Base-by-base conservation (phyloP, 2,888 invertebrate species). In the Meloe dianella region DNA sequence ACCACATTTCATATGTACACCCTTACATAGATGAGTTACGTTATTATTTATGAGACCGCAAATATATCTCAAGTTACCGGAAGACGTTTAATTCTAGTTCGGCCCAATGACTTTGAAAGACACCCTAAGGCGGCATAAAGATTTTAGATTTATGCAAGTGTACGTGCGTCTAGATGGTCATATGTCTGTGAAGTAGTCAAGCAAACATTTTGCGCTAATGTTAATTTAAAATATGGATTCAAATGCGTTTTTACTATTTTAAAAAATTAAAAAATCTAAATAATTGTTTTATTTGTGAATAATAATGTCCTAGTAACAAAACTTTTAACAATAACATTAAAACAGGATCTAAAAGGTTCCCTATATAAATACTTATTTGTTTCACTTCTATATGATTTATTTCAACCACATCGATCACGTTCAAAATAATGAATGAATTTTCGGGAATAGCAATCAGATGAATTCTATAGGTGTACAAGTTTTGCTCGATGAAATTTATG, bases 61-160 rank as follows among this genome's bases (percentile, higher is more conserved):
- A 75, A 75, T 77, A 76, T 74, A 76, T 78, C 74, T 76, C 73
- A 74, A 77, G 75, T 74, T 73, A 75, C 77, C 76, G 77, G 77
- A 77, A 75, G 72, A 73, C 76, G 73, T 75, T 78, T 79, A 79
- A 79, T 78, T 77, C 71, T 74, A 72, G 73, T 74, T 71, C 77
- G 70, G 75, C 70, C 73, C 74, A 75, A 72, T 73, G 77, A 74
- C 74, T 77, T 68, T 75, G 77, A 78, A 77, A 78, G 74, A 71
- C 72, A 67, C 68, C 73, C 74, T 69, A 69, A 67, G 71, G 71
- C 68, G 68, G 74, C 73, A 75, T 76, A 76, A 77, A 75, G 77
- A 74, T 71, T 76, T 65, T 63, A 70, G 74, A 78, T 78, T 77
- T 77, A 75, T 76, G 72, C 71, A 24, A 24, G 24, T 54, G 12